Conservation (phyloP, 2,113 vertebrate species). For the Acrocephalus arundinaceus region DNA sequence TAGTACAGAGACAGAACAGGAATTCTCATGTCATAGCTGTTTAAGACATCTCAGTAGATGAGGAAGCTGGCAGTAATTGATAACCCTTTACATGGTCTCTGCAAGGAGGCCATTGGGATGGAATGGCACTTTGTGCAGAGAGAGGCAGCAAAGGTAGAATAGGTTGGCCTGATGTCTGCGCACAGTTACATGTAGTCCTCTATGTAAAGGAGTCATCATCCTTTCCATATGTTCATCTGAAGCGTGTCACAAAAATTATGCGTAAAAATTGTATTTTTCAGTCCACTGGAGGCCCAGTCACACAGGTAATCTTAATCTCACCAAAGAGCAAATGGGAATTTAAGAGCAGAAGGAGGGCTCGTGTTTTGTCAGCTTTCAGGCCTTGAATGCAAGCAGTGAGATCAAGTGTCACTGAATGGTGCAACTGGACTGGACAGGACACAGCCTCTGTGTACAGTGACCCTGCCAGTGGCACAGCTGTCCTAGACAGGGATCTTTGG, state of each 20-base stretch:
- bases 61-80: background rate
- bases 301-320: background rate
- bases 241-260: background rate
- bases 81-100: background rate
- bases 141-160: background rate
- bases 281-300: background rate
- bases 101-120: background rate
- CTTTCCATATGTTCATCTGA: background rate
- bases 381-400: background rate
- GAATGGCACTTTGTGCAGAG: background rate
- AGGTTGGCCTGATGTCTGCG: background rate
- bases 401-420: background rate
- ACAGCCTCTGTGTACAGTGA: rapidly evolving
- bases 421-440: background rate
- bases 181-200: background rate
- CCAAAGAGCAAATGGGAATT: background rate
- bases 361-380: background rate
- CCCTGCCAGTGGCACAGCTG: background rate
- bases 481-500: background rate
- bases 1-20: background rate
- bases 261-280: background rate
- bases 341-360: background rate
- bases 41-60: background rate
- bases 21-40: background rate
- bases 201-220: background rate